Percentiles rank a stretch among this genome's conserved stretches.
Evolutionary conservation across 37 sponge, comb jelly and placozoan genomes (phyloP).

Genomic region (Ianthella basta): DNA sequence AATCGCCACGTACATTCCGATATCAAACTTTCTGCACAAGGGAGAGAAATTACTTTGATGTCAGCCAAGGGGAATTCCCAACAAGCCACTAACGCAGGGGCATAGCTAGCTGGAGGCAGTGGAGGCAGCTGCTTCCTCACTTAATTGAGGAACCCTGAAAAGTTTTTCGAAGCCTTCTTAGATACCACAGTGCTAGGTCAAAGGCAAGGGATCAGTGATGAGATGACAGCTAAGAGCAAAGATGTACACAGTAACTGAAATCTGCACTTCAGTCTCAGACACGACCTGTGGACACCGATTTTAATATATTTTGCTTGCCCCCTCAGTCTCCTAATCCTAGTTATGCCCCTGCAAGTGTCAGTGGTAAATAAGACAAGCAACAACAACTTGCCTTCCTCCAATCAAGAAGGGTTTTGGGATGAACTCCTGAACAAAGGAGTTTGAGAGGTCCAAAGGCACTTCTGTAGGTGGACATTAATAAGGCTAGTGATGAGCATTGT

Average conservation of each 20-base stretch:
- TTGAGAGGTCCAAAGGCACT: not conserved
- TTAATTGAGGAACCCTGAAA: no score
- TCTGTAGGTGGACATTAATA: not conserved
- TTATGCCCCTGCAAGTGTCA: not conserved
- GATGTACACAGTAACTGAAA: no score
- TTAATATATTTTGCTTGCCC: no score
- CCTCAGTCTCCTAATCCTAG: not conserved
- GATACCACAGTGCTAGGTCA: no score
- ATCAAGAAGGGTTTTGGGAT: constrained; percentile 70
- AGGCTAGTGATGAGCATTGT: no score
- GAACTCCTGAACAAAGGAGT: constrained; percentile 72
- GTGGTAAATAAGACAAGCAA: not conserved
- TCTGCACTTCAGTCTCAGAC: no score
- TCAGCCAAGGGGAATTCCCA: not conserved
- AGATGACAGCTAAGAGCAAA: no score
- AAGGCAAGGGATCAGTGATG: no score
- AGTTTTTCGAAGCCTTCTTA: no score
- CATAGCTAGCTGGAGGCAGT: not conserved
- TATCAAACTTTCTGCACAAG: constrained; percentile 75
- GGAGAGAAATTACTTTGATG: not conserved
- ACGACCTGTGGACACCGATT: no score
- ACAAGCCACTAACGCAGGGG: not conserved
- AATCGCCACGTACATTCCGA: constrained; percentile 73
- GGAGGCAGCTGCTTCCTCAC: not conserved
- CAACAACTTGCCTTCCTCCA: constrained; percentile 61